A percentile compares a stretch with the other conserved stretches of the same genome.
These are phyloP conservation scores for Lethrus apterus DNA, from an alignment of 1,140 invertebrate genomes.

Conservation along the genomic window DNA sequence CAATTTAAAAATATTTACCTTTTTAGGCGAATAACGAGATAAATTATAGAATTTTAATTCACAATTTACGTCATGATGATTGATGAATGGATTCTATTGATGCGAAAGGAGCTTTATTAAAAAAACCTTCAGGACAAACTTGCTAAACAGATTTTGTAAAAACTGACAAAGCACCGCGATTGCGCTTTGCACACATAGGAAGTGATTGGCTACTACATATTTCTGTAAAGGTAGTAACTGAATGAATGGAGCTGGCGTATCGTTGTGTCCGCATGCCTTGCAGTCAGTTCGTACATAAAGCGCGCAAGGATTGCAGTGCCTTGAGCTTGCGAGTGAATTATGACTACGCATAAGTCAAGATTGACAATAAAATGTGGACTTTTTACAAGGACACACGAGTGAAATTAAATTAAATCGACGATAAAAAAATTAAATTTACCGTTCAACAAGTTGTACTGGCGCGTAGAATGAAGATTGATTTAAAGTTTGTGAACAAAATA, in stretches of 20 bases:
- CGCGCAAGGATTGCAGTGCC: conserved; percentile 16
- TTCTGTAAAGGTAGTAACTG: conserved; percentile 19
- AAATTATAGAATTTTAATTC: no score
- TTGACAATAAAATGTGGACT: background rate
- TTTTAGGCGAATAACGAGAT: no score
- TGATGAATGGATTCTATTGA: no score
- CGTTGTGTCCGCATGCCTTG: conserved; percentile 10
- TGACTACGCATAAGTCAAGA: conserved; percentile 6
- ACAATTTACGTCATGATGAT: no score
- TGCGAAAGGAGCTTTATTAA: no score
- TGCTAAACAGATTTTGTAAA: no score
- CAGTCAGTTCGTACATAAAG: conserved; percentile 16
- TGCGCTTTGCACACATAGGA: conserved; percentile 15
- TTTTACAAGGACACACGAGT: background rate
- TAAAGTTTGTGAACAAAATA: background rate
- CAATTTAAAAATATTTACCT: no score
- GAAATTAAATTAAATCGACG: background rate
- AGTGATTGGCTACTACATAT: conserved; percentile 15
- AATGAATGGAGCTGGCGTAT: conserved; percentile 14
- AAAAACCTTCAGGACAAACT: no score
- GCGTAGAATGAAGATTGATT: background rate
- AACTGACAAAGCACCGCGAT: background rate
- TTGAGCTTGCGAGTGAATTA: conserved; percentile 13
- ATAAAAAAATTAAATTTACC: background rate
- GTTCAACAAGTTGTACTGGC: background rate